Base-by-base conservation (phyloP, 2,113 vertebrate species). In the Megaleporinus macrocephalus region DNA sequence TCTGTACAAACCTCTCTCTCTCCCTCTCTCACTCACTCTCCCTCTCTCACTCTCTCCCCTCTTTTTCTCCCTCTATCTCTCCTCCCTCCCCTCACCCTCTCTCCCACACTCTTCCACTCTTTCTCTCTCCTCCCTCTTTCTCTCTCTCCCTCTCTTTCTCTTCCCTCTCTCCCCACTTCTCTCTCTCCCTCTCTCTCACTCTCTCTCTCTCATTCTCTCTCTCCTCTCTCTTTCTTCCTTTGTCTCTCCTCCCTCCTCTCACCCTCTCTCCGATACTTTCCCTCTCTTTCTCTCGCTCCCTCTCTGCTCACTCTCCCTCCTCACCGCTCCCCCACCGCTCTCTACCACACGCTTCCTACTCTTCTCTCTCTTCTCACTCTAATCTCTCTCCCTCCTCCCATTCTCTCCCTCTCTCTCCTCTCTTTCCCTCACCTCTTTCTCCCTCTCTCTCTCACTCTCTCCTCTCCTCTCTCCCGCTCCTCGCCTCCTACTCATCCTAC, bases 391-490 rank as follows among this genome's bases (percentile, higher is more conserved):
- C 24, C 30, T 44, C n/a, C 70, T 18, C 70, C 6, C 47, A 12
- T 44, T 36, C 7, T n/a, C n/a, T n/a, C n/a, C n/a, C 18, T 36
- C 16, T 68, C 65, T 41, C 65, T 68, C 65, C 6, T 24, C 47
- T 74, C 79, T 59, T n/a, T 81, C 49, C 44, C 57, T 71, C 79
- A 55, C 47, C n/a, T n/a, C n/a, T n/a, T n/a, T 57, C 22, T 36
- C 61, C 55, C 47, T 36, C 68, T 29, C n/a, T 33, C 57, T 74
- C 47, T 22, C 1, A 22, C 71, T 51, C 70, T 53, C 41, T 12
- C 20, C 2, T 51, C 27, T 61, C 26, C 24, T 55, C 70, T 16
- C 70, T 18, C 70, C 6, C 47, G 4, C 70, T 36, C 7, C 7
- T 36, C 7, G 7, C 7, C 36, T 36, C 36, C 36, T 36, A n/a